Base-by-base conservation (phyloP, 2,888 invertebrate genomes). In the Sylvicola fuscatus region DNA sequence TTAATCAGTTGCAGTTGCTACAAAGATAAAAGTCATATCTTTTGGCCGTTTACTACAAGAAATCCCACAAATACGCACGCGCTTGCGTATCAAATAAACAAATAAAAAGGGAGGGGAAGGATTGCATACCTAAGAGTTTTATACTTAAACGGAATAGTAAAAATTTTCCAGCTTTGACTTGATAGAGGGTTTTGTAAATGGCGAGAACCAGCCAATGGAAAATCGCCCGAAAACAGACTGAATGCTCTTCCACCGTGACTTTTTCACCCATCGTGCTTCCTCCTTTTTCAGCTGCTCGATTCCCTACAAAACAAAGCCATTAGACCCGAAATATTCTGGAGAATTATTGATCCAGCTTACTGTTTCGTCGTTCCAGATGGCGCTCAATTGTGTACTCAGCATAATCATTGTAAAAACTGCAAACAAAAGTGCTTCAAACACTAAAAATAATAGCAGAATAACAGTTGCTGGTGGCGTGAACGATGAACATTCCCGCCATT, bases 361-460 rank as follows among this genome's bases (percentile, higher is more conserved):
- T 46, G 98, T 98, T 65, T 98, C 92, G 60, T 99, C 98, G 51
- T 89, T 87, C 75, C 93, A 90, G 52, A 98, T 97, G 16, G 97
- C 93, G 52, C 89, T 87, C 30, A 98, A 61, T 58, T 95, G 95
- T 1, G 93, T 92, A 33, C 84, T 86, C 47, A 93, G 73, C 98
- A 98, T 98, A 30, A 98, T 89, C 16, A 82, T 79, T 1, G 97
- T 97, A 60, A 98, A 98, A 45, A 97, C 86, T 14, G 93, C 90
- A 63, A 98, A 98, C 33, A 98, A 69, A 28, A 98, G 66, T 1
- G 90, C 87, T 61, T 95, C 93, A 45, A 93, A 90, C 36, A 87
- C 79, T 27, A 95, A 68, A 53, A 93, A 89, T 38, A 95, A 66
- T 34, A 95, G 61, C 29, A 95, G 65, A 7, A 93, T 79, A 13